Conservation (phyloP, 2,113 vertebrate genomes). For the Cyphomyrus discorhynchus region DNA sequence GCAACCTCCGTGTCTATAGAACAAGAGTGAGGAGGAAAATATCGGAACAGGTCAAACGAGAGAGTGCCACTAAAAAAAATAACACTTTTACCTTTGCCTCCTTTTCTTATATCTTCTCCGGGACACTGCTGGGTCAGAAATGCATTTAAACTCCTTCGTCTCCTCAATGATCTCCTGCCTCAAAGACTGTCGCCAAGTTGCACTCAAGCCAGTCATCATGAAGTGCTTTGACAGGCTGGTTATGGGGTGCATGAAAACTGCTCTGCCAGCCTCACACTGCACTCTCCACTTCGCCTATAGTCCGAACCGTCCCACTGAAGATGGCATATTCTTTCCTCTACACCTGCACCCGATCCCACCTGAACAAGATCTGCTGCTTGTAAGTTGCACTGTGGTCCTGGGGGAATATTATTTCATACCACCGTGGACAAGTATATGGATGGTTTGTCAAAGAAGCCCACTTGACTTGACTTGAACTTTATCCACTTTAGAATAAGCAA, state of each 20-base stretch:
- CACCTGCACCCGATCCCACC: neutral
- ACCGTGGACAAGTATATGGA: neutral
- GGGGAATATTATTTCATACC: neutral
- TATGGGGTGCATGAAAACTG: neutral
- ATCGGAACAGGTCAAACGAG: conserved; percentile 36
- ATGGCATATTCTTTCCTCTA: neutral
- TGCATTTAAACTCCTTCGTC: neutral
- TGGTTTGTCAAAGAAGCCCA: neutral
- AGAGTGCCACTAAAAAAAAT: conserved; percentile 18
- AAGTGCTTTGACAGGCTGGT: neutral
- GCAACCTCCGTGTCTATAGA: conserved; percentile 21
- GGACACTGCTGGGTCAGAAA: neutral
- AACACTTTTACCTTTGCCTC: neutral
- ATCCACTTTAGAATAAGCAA: neutral
- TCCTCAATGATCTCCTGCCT: neutral
- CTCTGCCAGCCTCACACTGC: neutral
- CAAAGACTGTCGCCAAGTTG: neutral
- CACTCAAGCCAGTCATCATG: neutral
- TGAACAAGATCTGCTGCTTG: neutral
- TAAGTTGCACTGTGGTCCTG: neutral
- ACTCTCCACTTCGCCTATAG: neutral
- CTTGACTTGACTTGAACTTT: neutral
- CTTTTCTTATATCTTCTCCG: neutral
- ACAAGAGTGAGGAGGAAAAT: conserved; percentile 5
- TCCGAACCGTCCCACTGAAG: neutral